Conservation (phyloP, 2,113 vertebrate genomes). For the Myotis yumanensis region DNA sequence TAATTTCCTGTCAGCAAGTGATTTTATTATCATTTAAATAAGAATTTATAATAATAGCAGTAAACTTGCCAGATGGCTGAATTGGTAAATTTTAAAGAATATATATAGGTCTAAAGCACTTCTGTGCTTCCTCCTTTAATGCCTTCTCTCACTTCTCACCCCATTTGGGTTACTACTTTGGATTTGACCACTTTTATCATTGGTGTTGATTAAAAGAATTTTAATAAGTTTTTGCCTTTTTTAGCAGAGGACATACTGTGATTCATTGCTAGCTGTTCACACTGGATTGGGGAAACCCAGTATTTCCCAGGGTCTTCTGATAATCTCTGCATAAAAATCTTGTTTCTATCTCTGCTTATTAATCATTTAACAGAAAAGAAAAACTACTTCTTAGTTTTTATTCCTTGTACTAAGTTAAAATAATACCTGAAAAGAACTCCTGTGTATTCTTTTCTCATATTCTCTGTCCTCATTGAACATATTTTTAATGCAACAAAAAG, state of each 20-base stretch:
- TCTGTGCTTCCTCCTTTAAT: neutral
- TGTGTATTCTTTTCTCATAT: neutral
- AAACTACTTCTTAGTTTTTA: neutral
- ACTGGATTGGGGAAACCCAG: neutral
- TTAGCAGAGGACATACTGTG: neutral
- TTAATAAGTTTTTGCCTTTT: neutral
- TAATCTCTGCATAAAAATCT: neutral
- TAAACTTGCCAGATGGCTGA: conserved; percentile 78
- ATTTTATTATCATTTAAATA: conserved; percentile 84
- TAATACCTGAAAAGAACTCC: neutral
- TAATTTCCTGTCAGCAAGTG: conserved; percentile 80
- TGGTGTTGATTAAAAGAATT: neutral
- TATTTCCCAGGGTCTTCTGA: neutral
- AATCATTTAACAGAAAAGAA: neutral
- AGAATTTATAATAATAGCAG: conserved; percentile 79
- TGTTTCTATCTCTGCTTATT: neutral
- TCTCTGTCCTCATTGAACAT: neutral
- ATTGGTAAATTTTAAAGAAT: conserved; percentile 67
- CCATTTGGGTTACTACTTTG: neutral
- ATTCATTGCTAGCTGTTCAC: neutral
- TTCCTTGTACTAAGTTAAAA: neutral
- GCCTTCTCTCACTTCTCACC: neutral
- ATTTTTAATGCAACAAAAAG: neutral
- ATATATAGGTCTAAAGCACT: conserved; percentile 43
- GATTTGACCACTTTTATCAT: neutral